Evolutionary conservation across 2,797 vertebrate genomes (phyloP), one percentile per base, ranked within the genome.

Genomic region (Danionella dracula): DNA sequence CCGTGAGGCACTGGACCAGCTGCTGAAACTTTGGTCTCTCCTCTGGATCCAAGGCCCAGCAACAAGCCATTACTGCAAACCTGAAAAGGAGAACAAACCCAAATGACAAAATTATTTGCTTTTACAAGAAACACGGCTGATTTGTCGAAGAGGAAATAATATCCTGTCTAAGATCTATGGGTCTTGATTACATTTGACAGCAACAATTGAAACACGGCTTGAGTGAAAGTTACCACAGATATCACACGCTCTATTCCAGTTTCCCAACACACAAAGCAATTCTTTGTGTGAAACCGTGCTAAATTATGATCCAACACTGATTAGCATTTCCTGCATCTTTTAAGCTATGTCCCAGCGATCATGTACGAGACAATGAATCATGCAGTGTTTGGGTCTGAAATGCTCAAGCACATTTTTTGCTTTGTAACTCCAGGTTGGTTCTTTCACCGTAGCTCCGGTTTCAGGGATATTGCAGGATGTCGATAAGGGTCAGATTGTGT

Each of bases 31-130:
- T 99, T 49, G 97, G 97, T 81, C 96, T 89, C 81, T 99, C 97
- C 79, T 99, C 97, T 0, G 93, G 96, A 81, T 98, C 97, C 70
- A 99, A 84, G 23, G 96, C 97, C 97, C 96, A 99, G 76, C 96
- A 99, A 79, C 96, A 99, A 27, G 97, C 96, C 97, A 99, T 99
- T 71, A 99, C 97, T 60, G 97, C 96, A 86, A 99, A 99, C 71
- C 96, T 99, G 79, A 51, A 19, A 73, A 1, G 4, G 7, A 65
- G 17, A 35, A 62, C n/a, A 16, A 9, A 15, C 8, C 48, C 8
- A 32, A 12, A 13, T 49, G 10, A 19, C 23, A 7, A 46, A 59
- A 65, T 8, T 27, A 29, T 29, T 29, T 6, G 10, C 12, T 13
- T 23, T 35, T n/a, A n/a, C n/a, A n/a, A n/a, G n/a, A n/a, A n/a